Evolutionary conservation across 1,140 invertebrate genomes (phyloP), one percentile per base, ranked within the genome.

Genomic region (Coboldia fuscipes): DNA sequence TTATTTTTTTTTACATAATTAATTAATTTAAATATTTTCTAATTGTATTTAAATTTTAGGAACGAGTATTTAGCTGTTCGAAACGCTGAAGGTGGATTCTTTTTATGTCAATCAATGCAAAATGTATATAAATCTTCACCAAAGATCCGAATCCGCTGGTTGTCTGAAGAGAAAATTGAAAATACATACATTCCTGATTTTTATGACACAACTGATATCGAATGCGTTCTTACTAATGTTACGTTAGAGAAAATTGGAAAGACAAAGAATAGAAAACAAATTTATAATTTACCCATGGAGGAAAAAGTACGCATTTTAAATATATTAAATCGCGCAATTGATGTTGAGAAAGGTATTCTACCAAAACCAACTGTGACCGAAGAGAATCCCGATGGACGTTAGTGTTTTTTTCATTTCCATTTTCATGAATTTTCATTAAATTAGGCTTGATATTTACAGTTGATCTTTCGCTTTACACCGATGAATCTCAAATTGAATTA

Each of bases 11-110:
- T 34, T 41, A 27, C 12, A 24, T 14, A 14, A 32, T 22, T 37
- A 5, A 24, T 38, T 30, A 23, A 22, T 32, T 30, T 26, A 3
- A 13, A 33, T 39, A 19, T 35, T 21, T 19, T 35, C 13, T 41
- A 21, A 30, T 33, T 44, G 37, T 22, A 44, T 41, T 43, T 30
- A 3, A 6, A 28, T 17, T 62, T 37, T 37, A 81, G 77, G 54
- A 79, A 79, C 54, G 80, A 86, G 60, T 90, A 88, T 60, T 58
- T 93, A 42, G 85, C 84, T 17, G 82, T 90, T 1, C 65, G 86
- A 42, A 90, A 89, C 57, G 73, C 77, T 3, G 72, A 82, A 58
- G 81, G 79, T 28, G 72, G 78, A 29, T 90, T 90, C 57, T 93
- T 82, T 51, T 67, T 93, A 26, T 93, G 86, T 52, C 82, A 88